Conservation (phyloP, 2,888 invertebrate genomes). For the Luffia ferchaultella region DNA sequence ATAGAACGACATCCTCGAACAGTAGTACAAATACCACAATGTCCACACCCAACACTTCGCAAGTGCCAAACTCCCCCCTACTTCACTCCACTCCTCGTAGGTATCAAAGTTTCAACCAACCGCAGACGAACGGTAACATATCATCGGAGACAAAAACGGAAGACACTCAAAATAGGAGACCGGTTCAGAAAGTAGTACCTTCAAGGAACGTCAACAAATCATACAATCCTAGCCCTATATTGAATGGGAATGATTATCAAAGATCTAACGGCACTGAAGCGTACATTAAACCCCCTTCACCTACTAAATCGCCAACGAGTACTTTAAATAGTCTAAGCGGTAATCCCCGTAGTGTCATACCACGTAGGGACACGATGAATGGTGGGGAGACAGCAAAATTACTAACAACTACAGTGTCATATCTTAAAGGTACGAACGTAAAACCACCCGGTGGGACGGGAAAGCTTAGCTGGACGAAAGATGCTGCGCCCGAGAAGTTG, state of each 20-base stretch:
- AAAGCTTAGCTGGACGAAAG: conserved; percentile 78
- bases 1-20: conserved; percentile 40
- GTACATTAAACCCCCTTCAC: conserved; percentile 74
- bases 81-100: conserved; percentile 58
- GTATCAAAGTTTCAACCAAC: conserved; percentile 37
- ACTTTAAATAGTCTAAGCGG: conserved; percentile 55
- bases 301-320: conserved; percentile 68
- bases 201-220: conserved; percentile 70
- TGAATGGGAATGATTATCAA: conserved; percentile 47
- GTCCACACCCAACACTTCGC: conserved; percentile 34
- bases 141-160: conserved; percentile 33
- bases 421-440: conserved; percentile 63
- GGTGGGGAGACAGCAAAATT: conserved; percentile 54
- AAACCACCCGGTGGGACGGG: conserved; percentile 36
- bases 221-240: conserved; percentile 53
- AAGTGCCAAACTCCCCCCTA: conserved; percentile 52
- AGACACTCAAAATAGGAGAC: conserved; percentile 64
- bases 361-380: conserved; percentile 42
- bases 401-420: conserved; percentile 65
- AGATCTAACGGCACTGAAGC: conserved; percentile 40
- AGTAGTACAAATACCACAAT: conserved; percentile 23
- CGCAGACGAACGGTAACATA: conserved; percentile 24
- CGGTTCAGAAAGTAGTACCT: conserved; percentile 82
- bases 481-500: conserved; percentile 75
- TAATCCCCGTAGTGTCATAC: conserved; percentile 28